A percentile compares a stretch with the other conserved stretches of the same genome.
Evolutionary conservation across 2,888 invertebrate species (phyloP).

Genomic region (Peribatodes rhomboidaria): DNA sequence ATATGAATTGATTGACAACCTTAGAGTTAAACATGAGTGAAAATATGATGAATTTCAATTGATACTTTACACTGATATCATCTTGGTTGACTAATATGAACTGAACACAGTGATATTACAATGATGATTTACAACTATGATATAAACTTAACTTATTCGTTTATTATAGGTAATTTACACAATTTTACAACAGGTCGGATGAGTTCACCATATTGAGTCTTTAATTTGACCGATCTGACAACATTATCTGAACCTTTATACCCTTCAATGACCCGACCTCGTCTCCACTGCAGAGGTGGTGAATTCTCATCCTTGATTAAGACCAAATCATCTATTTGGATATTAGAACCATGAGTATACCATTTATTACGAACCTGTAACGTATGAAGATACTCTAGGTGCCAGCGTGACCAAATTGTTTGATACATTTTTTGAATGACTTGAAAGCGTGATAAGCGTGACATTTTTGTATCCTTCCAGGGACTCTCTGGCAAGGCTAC

Average conservation of each 20-base stretch:
- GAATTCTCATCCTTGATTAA: too few species aligned
- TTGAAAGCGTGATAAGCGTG: slow-evolving; percentile 21
- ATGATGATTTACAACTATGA: too few species aligned
- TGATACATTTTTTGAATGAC: slow-evolving; percentile 12
- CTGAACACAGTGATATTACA: too few species aligned
- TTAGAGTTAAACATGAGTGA: too few species aligned
- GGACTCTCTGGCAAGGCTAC: slow-evolving; percentile 11
- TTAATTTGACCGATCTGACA: not conserved
- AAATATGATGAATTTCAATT: too few species aligned
- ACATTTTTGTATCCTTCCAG: too few species aligned
- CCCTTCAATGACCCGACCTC: not conserved
- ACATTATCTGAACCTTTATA: not conserved
- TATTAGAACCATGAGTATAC: slow-evolving; percentile 1
- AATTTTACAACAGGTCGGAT: not conserved
- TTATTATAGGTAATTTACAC: slow-evolving; percentile 2
- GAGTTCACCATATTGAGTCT: not conserved
- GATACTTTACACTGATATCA: too few species aligned
- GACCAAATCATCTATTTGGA: slow-evolving; percentile 7
- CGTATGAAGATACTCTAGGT: slow-evolving; percentile 2
- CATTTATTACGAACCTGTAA: slow-evolving; percentile 15
- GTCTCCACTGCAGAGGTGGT: slow-evolving; percentile 7
- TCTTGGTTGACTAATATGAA: too few species aligned
- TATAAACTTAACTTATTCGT: too few species aligned
- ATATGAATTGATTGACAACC: too few species aligned
- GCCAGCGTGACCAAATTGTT: slow-evolving; percentile 7